A percentile compares a stretch with the other conserved stretches of the same genome.
Conservation (phyloP, 2,888 invertebrate species). For the Melinaea menophilus region DNA sequence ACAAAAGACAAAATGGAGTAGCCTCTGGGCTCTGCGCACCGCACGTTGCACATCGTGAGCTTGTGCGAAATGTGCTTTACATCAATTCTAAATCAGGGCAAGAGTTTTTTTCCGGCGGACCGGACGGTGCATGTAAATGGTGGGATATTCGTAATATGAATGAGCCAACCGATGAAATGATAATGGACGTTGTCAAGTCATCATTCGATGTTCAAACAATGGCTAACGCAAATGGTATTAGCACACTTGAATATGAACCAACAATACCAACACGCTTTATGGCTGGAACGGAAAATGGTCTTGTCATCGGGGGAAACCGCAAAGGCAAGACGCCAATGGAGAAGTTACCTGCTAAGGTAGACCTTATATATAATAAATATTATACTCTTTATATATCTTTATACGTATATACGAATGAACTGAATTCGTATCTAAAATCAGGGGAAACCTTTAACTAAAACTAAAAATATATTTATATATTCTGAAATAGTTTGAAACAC, state of each 20-base stretch:
- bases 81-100: constrained; percentile 94
- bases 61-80: constrained; percentile 90
- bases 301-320: constrained; percentile 81
- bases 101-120: constrained; percentile 94
- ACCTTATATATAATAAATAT: neutral
- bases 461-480: neutral
- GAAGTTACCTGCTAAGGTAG: constrained; percentile 78
- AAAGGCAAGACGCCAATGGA: constrained; percentile 83
- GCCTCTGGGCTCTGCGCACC: constrained; percentile 84
- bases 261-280: constrained; percentile 86
- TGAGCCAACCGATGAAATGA: constrained; percentile 81
- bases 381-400: neutral
- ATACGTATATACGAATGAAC: too few relatives aligned
- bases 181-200: constrained; percentile 80
- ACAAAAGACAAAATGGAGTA: constrained; percentile 84
- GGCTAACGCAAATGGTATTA: constrained; percentile 78
- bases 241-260: constrained; percentile 82
- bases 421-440: too few relatives aligned
- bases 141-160: constrained; percentile 84
- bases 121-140: constrained; percentile 92
- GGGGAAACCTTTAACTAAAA: neutral
- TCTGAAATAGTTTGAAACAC: constrained; percentile 75
- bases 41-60: constrained; percentile 91
- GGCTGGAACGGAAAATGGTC: constrained; percentile 83
- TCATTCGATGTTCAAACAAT: constrained; percentile 70